Evolutionary conservation across 2,797 vertebrate species (phyloP).

Genomic region (Cuculus canorus): DNA sequence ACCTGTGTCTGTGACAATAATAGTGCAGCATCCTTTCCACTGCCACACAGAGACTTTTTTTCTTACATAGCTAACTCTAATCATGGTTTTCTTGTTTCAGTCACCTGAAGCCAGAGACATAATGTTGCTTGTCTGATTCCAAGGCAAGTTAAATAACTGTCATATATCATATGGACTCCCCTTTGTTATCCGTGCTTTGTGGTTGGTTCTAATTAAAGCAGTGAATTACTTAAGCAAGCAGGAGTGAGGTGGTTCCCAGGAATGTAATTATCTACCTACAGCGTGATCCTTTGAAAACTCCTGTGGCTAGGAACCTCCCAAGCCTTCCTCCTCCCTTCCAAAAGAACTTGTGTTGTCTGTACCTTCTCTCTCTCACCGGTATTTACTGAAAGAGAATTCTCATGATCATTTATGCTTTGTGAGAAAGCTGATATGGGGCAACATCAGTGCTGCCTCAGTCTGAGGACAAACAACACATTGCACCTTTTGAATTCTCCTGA

Average conservation of each 20-base stretch:
- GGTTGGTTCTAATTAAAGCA: conserved; percentile 52
- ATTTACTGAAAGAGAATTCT: background rate
- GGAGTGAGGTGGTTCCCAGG: conserved; percentile 19
- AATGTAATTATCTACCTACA: conserved; percentile 49
- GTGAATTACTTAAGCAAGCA: conserved; percentile 57
- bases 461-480: background rate
- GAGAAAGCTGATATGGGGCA: background rate
- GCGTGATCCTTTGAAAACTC: conserved; percentile 22
- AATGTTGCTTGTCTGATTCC: conserved; percentile 3
- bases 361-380: background rate
- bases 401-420: background rate
- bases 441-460: background rate
- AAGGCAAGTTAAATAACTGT: conserved; percentile 41
- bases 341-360: background rate
- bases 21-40: background rate
- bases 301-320: conserved; percentile 6
- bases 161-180: background rate
- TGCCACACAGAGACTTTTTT: background rate
- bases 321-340: background rate
- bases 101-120: background rate
- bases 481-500: background rate
- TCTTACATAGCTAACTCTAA: background rate
- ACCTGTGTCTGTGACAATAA: background rate
- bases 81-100: background rate
- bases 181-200: conserved; percentile 36